Conservation (phyloP, 2,797 vertebrate species). For the Chelon labrosus region DNA sequence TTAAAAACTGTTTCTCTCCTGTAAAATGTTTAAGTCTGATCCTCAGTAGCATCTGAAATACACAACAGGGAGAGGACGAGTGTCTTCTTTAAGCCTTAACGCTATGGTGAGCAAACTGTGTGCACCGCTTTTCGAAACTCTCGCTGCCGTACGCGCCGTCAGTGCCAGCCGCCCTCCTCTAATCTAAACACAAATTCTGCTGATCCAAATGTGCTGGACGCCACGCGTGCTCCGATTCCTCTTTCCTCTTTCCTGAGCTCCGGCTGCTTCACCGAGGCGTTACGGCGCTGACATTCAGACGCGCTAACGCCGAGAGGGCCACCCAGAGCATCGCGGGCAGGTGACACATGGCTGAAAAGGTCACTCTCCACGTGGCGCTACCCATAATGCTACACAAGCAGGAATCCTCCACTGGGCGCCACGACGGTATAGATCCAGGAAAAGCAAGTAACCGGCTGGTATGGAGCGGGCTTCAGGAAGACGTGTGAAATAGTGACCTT, state of each 20-base stretch:
- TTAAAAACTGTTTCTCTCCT: too few species aligned
- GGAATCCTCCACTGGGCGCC: conserved; percentile 44
- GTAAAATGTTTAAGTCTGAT: too few species aligned
- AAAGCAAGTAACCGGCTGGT: conserved; percentile 17
- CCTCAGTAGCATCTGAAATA: too few species aligned
- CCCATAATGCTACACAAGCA: conserved; percentile 47
- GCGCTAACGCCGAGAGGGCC: conserved; percentile 46
- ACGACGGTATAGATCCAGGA: conserved; percentile 43
- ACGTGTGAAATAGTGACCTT: conserved; percentile 56
- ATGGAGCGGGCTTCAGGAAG: conserved; percentile 37
- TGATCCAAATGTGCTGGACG: neutral
- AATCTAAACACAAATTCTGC: conserved; percentile 7
- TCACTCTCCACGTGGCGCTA: conserved; percentile 61
- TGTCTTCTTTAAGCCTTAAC: too few species aligned
- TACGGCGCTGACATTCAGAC: conserved; percentile 58
- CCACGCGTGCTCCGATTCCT: too few species aligned
- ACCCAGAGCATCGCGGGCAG: conserved; percentile 57
- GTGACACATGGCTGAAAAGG: conserved; percentile 77
- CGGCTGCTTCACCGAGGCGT: conserved; percentile 51
- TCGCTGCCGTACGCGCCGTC: too few species aligned
- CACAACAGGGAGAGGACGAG: too few species aligned
- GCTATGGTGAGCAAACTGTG: too few species aligned
- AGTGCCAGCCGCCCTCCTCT: neutral
- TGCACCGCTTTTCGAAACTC: too few species aligned
- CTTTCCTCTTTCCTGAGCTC: neutral